phyloP scores from a whole-genome alignment of 1,140 invertebrate genomes.

The Colletes latitarsis region DNA sequence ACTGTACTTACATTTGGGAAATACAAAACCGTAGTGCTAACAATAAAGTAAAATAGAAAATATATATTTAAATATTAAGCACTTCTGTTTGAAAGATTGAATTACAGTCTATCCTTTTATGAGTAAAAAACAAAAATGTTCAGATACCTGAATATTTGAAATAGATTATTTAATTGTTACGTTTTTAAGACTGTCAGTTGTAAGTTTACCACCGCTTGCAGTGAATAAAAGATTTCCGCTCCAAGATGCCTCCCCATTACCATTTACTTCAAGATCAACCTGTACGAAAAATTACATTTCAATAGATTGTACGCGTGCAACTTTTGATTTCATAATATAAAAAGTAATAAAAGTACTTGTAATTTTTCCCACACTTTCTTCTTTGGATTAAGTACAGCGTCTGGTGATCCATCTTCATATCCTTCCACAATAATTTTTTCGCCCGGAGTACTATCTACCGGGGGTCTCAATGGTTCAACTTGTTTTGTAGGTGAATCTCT shows the following conservation, averaged over 20 bases:
- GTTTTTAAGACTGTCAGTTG: constrained; percentile 86
- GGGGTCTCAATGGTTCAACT: constrained; percentile 92
- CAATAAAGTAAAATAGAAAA: constrained; percentile 26
- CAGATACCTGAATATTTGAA: constrained; percentile 7
- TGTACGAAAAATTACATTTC: constrained; percentile 68
- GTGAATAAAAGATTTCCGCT: constrained; percentile 89
- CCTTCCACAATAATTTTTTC: constrained; percentile 92
- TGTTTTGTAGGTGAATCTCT: constrained; percentile 87
- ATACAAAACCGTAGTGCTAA: constrained; percentile 23
- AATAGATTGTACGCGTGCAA: neutral
- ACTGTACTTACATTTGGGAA: constrained; percentile 25
- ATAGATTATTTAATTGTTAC: constrained; percentile 87
- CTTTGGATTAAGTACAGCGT: constrained; percentile 96
- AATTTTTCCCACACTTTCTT: constrained; percentile 99
- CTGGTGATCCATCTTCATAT: constrained; percentile 89
- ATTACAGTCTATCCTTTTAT: neutral
- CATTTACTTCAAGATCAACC: constrained; percentile 90
- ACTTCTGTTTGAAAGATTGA: neutral
- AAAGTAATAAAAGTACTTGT: constrained; percentile 79
- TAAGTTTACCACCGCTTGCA: constrained; percentile 85
- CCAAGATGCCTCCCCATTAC: constrained; percentile 90
- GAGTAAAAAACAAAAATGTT: constrained; percentile 17
- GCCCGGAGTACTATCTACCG: constrained; percentile 87
- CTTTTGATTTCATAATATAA: constrained; percentile 3
- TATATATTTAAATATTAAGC: constrained; percentile 22